A percentile compares a stretch with the other conserved stretches of the same genome.
Evolutionary conservation across 2,797 vertebrate species (phyloP).

Genomic region (Oophaga sylvatica): DNA sequence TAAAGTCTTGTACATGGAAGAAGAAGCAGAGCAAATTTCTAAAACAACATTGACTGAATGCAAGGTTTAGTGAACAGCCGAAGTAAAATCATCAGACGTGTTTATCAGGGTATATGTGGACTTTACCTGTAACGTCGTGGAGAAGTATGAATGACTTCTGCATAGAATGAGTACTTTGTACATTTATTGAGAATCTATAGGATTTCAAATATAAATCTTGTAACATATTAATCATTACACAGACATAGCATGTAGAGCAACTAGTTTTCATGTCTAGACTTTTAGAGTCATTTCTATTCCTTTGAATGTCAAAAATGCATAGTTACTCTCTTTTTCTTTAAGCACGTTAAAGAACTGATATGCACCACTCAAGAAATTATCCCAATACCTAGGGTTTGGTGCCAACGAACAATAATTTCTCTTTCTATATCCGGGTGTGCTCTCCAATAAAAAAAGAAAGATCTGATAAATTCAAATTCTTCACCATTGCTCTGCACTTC

Average conservation of each 20-base stretch:
- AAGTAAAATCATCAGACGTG: background rate
- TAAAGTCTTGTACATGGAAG: conserved; percentile 25
- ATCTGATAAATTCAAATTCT: too few species aligned
- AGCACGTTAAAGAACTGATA: too few species aligned
- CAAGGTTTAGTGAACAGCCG: conserved; percentile 7
- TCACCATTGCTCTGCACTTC: too few species aligned
- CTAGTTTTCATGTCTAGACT: too few species aligned
- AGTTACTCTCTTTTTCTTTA: too few species aligned
- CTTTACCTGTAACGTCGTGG: background rate
- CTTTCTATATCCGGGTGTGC: too few species aligned
- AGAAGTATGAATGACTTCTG: background rate
- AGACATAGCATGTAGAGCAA: background rate
- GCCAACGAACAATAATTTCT: too few species aligned
- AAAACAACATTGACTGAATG: conserved; percentile 28
- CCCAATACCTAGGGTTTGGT: too few species aligned
- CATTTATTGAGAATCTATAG: background rate
- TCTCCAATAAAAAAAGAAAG: too few species aligned
- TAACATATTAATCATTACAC: background rate
- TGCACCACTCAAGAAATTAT: too few species aligned
- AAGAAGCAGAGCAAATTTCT: conserved; percentile 33
- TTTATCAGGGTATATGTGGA: background rate
- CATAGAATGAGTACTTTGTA: background rate
- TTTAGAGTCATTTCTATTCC: too few species aligned
- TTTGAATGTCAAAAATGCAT: too few species aligned
- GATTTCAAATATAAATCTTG: background rate